phyloP scores from a whole-genome alignment of 2,113 vertebrate genomes.

The Setophaga petechia region DNA sequence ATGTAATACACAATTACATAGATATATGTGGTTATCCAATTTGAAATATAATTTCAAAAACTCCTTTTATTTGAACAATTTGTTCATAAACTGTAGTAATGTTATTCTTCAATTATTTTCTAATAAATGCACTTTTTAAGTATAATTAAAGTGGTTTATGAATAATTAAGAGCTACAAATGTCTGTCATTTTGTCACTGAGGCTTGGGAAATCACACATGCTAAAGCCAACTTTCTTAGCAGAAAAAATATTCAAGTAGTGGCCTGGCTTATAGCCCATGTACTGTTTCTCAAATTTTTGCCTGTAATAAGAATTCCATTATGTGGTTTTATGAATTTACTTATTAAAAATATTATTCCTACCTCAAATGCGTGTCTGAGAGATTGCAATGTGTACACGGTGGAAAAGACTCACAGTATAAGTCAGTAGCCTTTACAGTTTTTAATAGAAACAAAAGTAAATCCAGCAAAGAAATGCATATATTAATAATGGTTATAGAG shows the following conservation, averaged over 20 bases:
- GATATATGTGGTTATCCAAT: neutral
- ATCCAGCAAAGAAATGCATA: neutral
- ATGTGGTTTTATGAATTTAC: conserved; percentile 1
- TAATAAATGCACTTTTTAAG: neutral
- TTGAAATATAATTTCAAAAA: neutral
- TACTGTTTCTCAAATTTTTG: conserved; percentile 10
- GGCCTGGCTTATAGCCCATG: neutral
- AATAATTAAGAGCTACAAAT: neutral
- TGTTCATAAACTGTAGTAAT: neutral
- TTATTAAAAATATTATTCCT: conserved; percentile 44
- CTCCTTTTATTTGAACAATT: neutral
- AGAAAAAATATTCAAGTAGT: neutral
- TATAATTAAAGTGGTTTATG: neutral
- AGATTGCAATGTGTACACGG: neutral
- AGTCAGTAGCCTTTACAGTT: neutral
- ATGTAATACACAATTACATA: neutral
- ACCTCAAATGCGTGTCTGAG: conserved; percentile 45
- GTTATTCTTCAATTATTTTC: neutral
- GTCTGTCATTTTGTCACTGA: neutral
- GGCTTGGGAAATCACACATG: neutral
- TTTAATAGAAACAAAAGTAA: neutral
- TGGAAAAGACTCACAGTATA: neutral
- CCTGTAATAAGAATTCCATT: conserved; percentile 1
- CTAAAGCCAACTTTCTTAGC: neutral
- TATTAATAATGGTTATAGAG: neutral